phyloP scores from a whole-genome alignment of 2,888 invertebrate genomes.

The Opisthograptis luteolata region DNA sequence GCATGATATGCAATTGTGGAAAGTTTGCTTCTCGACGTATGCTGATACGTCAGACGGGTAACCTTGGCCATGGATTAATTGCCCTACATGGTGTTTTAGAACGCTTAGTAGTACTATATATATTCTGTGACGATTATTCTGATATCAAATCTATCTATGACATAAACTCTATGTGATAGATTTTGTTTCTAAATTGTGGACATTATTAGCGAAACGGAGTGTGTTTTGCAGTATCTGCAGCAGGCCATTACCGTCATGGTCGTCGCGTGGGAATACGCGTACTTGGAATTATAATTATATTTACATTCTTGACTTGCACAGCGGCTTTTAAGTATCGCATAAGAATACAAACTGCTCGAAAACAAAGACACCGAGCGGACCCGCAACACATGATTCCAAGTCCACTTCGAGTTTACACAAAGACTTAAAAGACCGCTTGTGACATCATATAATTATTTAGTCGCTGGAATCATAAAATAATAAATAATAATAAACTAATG shows the following conservation, averaged over 20 bases:
- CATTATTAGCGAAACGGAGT: slow-evolving; percentile 5
- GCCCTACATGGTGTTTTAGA: not conserved
- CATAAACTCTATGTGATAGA: not conserved
- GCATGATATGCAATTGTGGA: slow-evolving; percentile 4
- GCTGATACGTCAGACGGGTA: not conserved
- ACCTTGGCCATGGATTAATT: slow-evolving; percentile 6
- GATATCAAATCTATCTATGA: not conserved
- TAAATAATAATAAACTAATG: slow-evolving; percentile 20
- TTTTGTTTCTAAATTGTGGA: slow-evolving; percentile 3
- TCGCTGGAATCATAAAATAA: slow-evolving; percentile 10
- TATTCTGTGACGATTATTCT: not conserved
- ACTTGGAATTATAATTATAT: slow-evolving; percentile 63
- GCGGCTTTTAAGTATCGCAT: slow-evolving; percentile 47
- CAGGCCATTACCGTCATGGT: slow-evolving; percentile 46
- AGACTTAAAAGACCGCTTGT: slow-evolving; percentile 16
- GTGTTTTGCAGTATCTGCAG: slow-evolving; percentile 27
- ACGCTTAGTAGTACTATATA: no score
- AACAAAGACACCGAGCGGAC: slow-evolving; percentile 44
- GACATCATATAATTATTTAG: slow-evolving; percentile 30
- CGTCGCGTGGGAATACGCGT: slow-evolving; percentile 65
- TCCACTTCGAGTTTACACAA: slow-evolving; percentile 25
- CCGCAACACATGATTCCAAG: slow-evolving; percentile 13
- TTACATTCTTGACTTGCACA: slow-evolving; percentile 57
- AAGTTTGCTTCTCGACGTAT: slow-evolving; percentile 13
- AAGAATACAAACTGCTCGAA: slow-evolving; percentile 41